Conservation (phyloP, 2,797 vertebrate genomes). For the Hapalemur alaotrensis region DNA sequence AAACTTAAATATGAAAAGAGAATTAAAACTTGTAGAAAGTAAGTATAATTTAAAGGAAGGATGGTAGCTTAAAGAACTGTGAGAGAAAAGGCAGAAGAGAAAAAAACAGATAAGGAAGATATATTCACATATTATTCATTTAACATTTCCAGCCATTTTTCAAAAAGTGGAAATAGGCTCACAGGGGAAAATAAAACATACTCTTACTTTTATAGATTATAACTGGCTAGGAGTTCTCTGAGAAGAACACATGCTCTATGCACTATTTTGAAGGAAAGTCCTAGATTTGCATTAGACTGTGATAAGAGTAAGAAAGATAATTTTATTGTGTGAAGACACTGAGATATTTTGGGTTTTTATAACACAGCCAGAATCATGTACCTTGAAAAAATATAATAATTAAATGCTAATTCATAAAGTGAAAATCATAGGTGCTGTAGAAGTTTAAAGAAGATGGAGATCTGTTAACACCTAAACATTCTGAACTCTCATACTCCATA, state of each 20-base stretch:
- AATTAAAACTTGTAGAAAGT: not conserved
- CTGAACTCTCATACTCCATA: not conserved
- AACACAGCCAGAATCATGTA: conserved; percentile 8
- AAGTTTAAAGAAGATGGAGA: not conserved
- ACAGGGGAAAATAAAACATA: not conserved
- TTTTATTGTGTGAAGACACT: not conserved
- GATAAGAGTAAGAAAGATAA: not conserved
- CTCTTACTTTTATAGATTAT: not conserved
- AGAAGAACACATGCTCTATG: not conserved
- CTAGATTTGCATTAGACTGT: not conserved
- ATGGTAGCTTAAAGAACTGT: not conserved
- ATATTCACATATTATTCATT: not conserved
- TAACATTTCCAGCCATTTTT: not conserved
- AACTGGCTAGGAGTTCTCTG: not conserved
- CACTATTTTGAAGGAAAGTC: not conserved
- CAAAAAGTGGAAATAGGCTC: not conserved
- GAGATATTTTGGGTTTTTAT: not conserved
- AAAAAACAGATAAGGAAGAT: not conserved
- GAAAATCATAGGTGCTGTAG: not conserved
- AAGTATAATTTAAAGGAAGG: conserved; percentile 19
- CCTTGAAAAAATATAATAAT: not conserved
- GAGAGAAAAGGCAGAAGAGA: not conserved
- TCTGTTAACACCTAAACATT: conserved; percentile 21
- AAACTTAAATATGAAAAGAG: conserved; percentile 29
- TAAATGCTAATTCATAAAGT: conserved; percentile 22